Evolutionary conservation across 2,113 vertebrate species (phyloP), one percentile per base, ranked within the genome.

Genomic region (Sander lucioperca): DNA sequence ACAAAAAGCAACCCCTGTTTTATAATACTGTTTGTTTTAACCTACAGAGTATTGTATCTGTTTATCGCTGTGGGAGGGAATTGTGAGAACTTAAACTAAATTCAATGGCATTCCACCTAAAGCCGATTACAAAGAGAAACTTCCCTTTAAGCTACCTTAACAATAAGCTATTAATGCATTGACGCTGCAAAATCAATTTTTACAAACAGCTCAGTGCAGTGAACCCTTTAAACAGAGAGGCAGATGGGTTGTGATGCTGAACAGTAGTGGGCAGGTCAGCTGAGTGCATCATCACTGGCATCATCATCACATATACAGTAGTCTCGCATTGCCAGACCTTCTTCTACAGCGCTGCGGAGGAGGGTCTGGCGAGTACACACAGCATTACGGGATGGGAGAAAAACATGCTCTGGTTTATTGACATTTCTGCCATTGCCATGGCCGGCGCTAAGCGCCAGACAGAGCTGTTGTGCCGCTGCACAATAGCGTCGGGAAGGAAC

Each of bases 61-160:
- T 70, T 39, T 43, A 18, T 64, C 25, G 13, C 13, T 53, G 19
- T 43, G 39, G 2, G 39, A 43, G 10, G 39, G 39, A 39, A 39
- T 39, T 39, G 39, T 39, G 39, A 39, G 39, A 43, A 43, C 39
- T 43, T 43, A 43, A 43, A 43, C 39, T 43, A 43, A 43, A 43
- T 43, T 43, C 39, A 11, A 11, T 43, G 39, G 39, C 10, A 43
- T 43, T 43, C 10, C 39, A 11, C 39, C 10, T 11, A 43, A 43
- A 43, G 39, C 39, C 39, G 0, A 43, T 43, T 43, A 43, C 39
- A 43, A 80, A 80, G 53, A 87, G 11, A 74, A 59, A 39, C 19
- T 21, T 79, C 88, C 86, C 85, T 90, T 91, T 91, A 90, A 91
- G 57, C 27, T 19, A 58, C 53, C 19, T 80, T 73, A 63, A 75